A percentile compares a stretch with the other conserved stretches of the same genome.
Conservation (phyloP, 2,797 vertebrate species). For the Salarias fasciatus region DNA sequence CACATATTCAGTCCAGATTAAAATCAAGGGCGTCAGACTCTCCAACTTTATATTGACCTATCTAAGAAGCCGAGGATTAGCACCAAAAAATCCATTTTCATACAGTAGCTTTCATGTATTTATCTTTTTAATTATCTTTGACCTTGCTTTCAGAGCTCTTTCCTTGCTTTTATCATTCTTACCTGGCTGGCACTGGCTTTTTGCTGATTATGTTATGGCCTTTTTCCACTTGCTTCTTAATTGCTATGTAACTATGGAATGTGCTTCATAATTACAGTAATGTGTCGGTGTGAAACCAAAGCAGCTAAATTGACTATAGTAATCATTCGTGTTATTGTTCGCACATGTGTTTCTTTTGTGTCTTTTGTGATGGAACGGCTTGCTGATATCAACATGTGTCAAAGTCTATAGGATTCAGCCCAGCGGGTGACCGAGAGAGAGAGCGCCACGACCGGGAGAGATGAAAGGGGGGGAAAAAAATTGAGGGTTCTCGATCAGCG, state of each 20-base stretch:
- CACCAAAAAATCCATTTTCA: slow-evolving; percentile 21
- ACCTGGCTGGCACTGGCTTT: slow-evolving; percentile 24
- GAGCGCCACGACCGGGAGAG: no score
- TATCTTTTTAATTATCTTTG: slow-evolving; percentile 69
- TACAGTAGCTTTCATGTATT: slow-evolving; percentile 43
- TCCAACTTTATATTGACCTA: slow-evolving; percentile 38
- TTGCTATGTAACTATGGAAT: slow-evolving; percentile 3
- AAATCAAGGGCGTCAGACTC: slow-evolving; percentile 38
- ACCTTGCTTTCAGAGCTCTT: slow-evolving; percentile 49
- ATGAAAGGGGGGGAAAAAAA: no score
- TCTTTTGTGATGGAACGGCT: background rate
- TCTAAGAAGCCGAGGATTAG: slow-evolving; percentile 37
- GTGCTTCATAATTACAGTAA: slow-evolving; percentile 2
- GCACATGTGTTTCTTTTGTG: background rate
- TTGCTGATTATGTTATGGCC: slow-evolving; percentile 1
- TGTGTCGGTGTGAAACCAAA: slow-evolving; percentile 8
- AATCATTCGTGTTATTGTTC: slow-evolving; percentile 1
- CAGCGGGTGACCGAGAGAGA: slow-evolving; percentile 15
- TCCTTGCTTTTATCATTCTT: slow-evolving; percentile 35
- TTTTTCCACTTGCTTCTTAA: slow-evolving; percentile 7
- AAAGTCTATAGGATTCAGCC: slow-evolving; percentile 6
- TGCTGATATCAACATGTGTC: background rate
- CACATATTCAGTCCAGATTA: slow-evolving; percentile 26
- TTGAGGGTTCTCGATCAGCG: no score
- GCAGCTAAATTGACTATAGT: background rate